phyloP scores from a whole-genome alignment of 37 sponge, comb jelly and placozoan genomes.

The Beroe ovata region DNA sequence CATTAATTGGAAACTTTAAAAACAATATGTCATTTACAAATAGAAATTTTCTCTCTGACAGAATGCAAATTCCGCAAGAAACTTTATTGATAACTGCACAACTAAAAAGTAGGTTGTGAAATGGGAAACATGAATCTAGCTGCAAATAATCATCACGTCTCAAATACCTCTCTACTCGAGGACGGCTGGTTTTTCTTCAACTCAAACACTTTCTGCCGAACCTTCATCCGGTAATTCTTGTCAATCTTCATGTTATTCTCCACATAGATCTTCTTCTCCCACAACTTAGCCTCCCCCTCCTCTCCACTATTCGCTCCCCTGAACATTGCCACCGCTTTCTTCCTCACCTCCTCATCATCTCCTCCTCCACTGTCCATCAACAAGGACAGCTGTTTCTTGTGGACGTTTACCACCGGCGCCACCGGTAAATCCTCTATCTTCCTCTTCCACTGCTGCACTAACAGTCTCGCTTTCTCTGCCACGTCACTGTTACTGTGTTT shows the following conservation, averaged over 20 bases:
- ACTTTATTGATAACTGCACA: too few relatives aligned
- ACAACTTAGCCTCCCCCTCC: neutral
- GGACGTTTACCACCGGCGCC: slow-evolving; percentile 16
- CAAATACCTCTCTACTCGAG: neutral
- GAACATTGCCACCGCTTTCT: slow-evolving; percentile 21
- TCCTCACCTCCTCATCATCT: slow-evolving; percentile 44
- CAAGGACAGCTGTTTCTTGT: neutral
- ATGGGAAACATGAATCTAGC: too few relatives aligned
- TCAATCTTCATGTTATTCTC: slow-evolving; percentile 52
- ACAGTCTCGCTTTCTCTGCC: neutral
- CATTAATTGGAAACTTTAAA: too few relatives aligned
- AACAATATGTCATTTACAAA: too few relatives aligned
- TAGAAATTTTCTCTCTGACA: too few relatives aligned
- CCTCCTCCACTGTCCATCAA: slow-evolving; percentile 6
- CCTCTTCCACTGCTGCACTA: slow-evolving; percentile 14
- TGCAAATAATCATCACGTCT: neutral
- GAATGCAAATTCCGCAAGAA: too few relatives aligned
- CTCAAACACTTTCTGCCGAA: slow-evolving; percentile 52
- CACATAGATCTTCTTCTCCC: slow-evolving; percentile 28
- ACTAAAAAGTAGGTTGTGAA: too few relatives aligned
- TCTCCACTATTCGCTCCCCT: neutral
- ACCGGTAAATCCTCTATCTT: slow-evolving; percentile 41
- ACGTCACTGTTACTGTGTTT: slow-evolving; percentile 16
- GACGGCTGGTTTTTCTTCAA: neutral
- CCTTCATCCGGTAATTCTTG: slow-evolving; percentile 3